These are phyloP conservation scores for Spea bombifrons DNA, from an alignment of 2,113 vertebrate species.

Conservation along the genomic window DNA sequence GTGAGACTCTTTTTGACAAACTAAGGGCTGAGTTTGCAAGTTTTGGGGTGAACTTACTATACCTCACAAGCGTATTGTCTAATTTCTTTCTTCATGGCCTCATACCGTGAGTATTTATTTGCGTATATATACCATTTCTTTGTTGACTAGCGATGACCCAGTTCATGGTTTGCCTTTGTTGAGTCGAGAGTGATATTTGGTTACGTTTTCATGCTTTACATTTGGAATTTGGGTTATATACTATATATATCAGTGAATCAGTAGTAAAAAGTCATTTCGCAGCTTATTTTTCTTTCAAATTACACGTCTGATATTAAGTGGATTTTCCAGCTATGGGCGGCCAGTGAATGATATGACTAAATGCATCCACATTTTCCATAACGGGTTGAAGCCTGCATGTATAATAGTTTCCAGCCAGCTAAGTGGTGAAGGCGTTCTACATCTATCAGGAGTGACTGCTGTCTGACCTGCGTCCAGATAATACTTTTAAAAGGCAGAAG, in stretches of 20 bases:
- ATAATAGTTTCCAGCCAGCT: slow-evolving; percentile 15
- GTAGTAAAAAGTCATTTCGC: neutral
- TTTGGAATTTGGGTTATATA: neutral
- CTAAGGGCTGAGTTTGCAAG: too few relatives aligned
- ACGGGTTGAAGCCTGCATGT: neutral
- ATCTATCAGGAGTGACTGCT: neutral
- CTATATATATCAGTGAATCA: too few relatives aligned
- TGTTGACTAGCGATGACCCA: too few relatives aligned
- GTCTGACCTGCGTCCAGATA: too few relatives aligned
- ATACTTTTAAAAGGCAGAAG: neutral
- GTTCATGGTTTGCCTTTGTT: neutral
- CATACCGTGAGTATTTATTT: too few relatives aligned
- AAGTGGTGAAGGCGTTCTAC: neutral
- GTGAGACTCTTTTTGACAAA: too few relatives aligned
- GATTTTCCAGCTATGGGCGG: slow-evolving; percentile 7
- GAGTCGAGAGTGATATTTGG: neutral
- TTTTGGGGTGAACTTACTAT: too few relatives aligned
- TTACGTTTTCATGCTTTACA: neutral
- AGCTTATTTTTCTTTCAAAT: neutral
- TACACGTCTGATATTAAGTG: slow-evolving; percentile 1
- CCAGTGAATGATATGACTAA: neutral
- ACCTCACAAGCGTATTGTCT: too few relatives aligned
- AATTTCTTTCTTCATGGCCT: too few relatives aligned
- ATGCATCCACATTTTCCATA: slow-evolving; percentile 1
- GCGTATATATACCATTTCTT: too few relatives aligned